A percentile compares a stretch with the other conserved stretches of the same genome.
These are phyloP conservation scores for Phaethornis superciliosus DNA, from an alignment of 2,113 vertebrate species.

Conservation along the genomic window DNA sequence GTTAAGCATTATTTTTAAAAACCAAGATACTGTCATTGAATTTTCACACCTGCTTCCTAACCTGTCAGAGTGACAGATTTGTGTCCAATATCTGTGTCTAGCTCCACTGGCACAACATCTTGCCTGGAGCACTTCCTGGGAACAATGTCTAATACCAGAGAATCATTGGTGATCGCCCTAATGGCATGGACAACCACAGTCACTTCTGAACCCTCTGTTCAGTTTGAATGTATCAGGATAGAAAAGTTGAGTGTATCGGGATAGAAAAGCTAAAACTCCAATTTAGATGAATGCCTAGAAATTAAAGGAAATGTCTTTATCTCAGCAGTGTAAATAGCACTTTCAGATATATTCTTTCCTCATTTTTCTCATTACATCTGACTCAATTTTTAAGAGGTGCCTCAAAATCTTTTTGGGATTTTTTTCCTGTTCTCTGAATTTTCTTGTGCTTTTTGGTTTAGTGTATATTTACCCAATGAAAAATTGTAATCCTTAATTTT, in stretches of 20 bases:
- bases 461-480: background rate
- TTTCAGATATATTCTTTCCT: background rate
- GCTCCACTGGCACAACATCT: background rate
- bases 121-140: background rate
- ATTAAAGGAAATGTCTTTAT: background rate
- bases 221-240: background rate
- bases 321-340: background rate
- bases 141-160: background rate
- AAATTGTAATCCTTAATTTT: background rate
- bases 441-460: accelerated
- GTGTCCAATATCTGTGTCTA: background rate
- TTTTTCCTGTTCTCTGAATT: background rate
- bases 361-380: background rate
- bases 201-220: background rate
- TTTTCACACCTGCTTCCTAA: background rate
- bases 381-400: background rate
- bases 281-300: background rate
- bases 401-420: background rate
- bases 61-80: background rate
- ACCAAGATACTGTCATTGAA: background rate
- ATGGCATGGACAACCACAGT: background rate
- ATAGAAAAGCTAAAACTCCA: background rate
- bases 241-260: background rate
- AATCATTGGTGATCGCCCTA: background rate
- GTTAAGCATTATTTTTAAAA: background rate